These are phyloP conservation scores for Drosophila bunnanda DNA, from an alignment of 2,888 invertebrate genomes.

Conservation along the genomic window DNA sequence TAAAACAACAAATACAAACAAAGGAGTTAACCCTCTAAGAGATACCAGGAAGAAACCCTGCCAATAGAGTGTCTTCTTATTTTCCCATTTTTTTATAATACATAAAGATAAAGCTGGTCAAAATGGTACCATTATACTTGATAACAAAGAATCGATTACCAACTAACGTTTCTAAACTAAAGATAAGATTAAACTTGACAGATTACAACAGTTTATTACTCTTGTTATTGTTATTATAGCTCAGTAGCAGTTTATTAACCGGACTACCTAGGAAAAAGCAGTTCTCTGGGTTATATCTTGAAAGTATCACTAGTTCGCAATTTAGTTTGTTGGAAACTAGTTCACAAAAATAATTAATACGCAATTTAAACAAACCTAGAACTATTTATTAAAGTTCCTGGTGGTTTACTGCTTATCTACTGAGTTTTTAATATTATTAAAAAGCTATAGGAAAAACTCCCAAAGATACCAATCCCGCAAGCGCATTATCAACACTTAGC, in stretches of 20 bases:
- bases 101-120: neutral
- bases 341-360: neutral
- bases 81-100: neutral
- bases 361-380: neutral
- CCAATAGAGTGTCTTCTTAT: neutral
- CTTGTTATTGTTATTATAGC: neutral
- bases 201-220: neutral
- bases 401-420: neutral
- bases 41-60: neutral
- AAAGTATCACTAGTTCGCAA: neutral
- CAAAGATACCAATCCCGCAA: neutral
- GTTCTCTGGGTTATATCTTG: neutral
- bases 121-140: neutral
- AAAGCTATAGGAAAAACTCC: neutral
- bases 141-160: neutral
- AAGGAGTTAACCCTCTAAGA: neutral
- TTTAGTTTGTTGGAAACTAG: neutral
- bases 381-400: neutral
- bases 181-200: slow-evolving; percentile 6
- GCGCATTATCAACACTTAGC: neutral
- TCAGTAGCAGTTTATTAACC: neutral
- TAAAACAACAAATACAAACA: no score
- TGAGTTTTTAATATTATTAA: neutral
- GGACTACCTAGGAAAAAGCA: neutral
- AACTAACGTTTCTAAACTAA: neutral